Evolutionary conservation across 2,113 vertebrate genomes (phyloP).

Genomic region (Columba livia): DNA sequence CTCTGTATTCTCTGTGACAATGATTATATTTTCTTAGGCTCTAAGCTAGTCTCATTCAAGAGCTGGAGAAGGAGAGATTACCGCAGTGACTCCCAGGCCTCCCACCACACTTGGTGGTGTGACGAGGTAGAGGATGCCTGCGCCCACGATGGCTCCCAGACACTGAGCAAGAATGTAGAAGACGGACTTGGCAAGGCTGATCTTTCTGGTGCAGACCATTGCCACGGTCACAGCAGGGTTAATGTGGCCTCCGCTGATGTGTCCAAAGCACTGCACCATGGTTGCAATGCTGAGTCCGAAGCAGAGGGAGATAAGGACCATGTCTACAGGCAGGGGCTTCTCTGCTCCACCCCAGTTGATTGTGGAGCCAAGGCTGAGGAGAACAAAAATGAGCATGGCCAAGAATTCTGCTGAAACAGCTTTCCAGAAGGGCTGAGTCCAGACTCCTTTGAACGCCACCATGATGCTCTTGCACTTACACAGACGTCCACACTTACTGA

Average conservation of each 20-base stretch:
- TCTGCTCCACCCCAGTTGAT: constrained; percentile 88
- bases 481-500: constrained; percentile 85
- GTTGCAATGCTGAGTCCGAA: constrained; percentile 96
- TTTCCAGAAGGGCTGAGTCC: constrained; percentile 97
- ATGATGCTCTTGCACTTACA: constrained; percentile 84
- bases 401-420: constrained; percentile 91
- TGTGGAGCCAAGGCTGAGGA: constrained; percentile 92
- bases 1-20: background rate
- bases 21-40: background rate
- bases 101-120: constrained; percentile 85
- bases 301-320: constrained; percentile 93
- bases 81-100: constrained; percentile 86
- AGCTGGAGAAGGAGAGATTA: constrained; percentile 66
- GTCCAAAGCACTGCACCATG: constrained; percentile 96
- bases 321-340: constrained; percentile 82
- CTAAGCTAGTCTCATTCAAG: background rate
- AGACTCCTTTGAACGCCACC: constrained; percentile 94
- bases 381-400: constrained; percentile 92
- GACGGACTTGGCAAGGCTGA: constrained; percentile 89
- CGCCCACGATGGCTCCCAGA: constrained; percentile 88
- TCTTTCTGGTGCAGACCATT: constrained; percentile 91
- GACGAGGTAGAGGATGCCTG: constrained; percentile 88
- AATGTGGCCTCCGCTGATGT: constrained; percentile 95
- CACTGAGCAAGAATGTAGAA: constrained; percentile 94
- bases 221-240: constrained; percentile 92